Conservation (phyloP, 2,113 vertebrate genomes). For the Coptodon bakossiorum region DNA sequence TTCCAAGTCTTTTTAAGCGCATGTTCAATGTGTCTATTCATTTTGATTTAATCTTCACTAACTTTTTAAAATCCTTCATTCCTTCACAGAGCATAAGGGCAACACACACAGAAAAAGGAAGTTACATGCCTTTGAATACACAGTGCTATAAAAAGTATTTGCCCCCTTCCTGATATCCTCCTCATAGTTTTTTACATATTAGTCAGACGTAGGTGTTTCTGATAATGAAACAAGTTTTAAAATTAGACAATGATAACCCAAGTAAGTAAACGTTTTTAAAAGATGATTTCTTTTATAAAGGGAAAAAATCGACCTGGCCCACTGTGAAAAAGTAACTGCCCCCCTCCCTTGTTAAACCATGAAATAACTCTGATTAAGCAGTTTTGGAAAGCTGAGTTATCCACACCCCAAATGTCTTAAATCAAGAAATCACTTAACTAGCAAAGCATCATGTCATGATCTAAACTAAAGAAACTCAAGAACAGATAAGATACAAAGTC, state of each 20-base stretch:
- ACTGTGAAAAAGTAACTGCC: not conserved
- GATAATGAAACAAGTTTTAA: not conserved
- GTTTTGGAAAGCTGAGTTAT: not conserved
- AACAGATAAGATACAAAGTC: not conserved
- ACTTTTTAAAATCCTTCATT: not conserved
- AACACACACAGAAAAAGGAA: not conserved
- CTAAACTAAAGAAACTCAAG: not conserved
- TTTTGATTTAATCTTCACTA: not conserved
- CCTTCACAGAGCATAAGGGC: not conserved
- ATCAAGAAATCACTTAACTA: not conserved
- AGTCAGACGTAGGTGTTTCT: not conserved
- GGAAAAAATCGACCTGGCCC: not conserved
- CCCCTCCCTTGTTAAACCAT: not conserved
- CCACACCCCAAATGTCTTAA: not conserved
- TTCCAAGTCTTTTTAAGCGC: not conserved
- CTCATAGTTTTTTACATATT: not conserved
- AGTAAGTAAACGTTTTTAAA: not conserved
- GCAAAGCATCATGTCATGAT: not conserved
- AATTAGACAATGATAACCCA: not conserved
- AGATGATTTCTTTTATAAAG: not conserved
- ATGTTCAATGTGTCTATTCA: not conserved
- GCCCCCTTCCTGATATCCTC: not conserved
- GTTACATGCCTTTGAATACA: not conserved
- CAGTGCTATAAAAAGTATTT: not conserved
- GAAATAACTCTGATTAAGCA: not conserved